Base-by-base conservation (phyloP, 2,113 vertebrate species). In the Rutilus rutilus region DNA sequence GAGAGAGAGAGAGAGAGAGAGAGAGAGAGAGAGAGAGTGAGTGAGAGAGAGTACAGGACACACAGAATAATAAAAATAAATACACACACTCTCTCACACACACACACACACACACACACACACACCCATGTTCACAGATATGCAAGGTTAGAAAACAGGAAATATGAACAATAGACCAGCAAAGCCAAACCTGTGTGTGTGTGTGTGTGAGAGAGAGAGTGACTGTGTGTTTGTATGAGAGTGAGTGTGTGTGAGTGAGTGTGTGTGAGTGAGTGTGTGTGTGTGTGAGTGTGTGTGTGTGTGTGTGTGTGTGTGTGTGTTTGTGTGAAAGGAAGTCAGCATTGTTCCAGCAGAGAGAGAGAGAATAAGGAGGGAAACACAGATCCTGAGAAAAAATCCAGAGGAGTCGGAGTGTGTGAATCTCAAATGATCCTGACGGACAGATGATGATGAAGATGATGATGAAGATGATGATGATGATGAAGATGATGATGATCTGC, bases 41-140 rank as follows among this genome's bases (percentile, higher is more conserved):
- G n/a, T n/a, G n/a, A n/a, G n/a, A n/a, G 17, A 52, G 85, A 62
- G 77, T 75, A 11, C 52, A 65, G 47, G 73, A 67, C 27, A 82
- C 69, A 54, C 45, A 69, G 60, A 87, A 82, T 85, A 86, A 85
- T 50, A 42, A 15, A 50, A 30, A 42, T 39, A 67, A 15, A 82
- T 69, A 54, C 25, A 57, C 33, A 25, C 1, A 6, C 39, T 42
- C 30, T n/a, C n/a, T n/a, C n/a, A n/a, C n/a, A n/a, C n/a, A n/a
- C n/a, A n/a, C n/a, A n/a, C n/a, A n/a, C n/a, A n/a, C n/a, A n/a
- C n/a, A 25, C 1, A 42, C 54, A 54, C 75, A 42, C 54, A 77
- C 75, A 57, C 47, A 54, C 75, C 2, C 75, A 45, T 21, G 14
- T 69, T 69, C 65, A 17, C 65, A 36, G 65, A 69, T 69, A 77